phyloP scores from a whole-genome alignment of 2,113 vertebrate genomes.

The Hydrochoerus hydrochaeris region DNA sequence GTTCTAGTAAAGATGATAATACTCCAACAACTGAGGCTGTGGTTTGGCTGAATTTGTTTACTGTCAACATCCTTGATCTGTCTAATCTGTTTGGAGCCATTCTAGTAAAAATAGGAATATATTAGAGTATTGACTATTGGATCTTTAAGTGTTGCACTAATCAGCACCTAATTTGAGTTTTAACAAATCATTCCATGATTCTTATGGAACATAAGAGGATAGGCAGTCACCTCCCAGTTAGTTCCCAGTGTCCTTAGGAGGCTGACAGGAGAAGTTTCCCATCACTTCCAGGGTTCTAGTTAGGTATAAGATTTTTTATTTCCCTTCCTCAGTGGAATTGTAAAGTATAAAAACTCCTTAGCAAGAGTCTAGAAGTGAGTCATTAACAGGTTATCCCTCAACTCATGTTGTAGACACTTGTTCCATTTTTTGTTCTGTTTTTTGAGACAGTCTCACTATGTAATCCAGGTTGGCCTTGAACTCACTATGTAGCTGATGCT shows the following conservation, averaged over 20 bases:
- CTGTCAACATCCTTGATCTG: neutral
- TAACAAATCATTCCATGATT: neutral
- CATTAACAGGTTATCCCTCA: neutral
- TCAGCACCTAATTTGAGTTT: constrained; percentile 8
- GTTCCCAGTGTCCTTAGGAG: neutral
- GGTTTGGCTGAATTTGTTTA: constrained; percentile 24
- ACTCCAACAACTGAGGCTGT: neutral
- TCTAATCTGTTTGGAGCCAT: neutral
- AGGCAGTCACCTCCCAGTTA: neutral
- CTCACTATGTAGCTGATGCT: neutral
- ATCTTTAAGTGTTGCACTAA: constrained; percentile 3
- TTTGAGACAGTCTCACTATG: neutral
- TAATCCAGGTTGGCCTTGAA: neutral
- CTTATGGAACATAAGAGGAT: neutral
- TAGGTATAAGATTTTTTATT: neutral
- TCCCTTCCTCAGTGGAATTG: neutral
- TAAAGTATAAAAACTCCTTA: neutral
- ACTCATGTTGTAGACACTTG: neutral
- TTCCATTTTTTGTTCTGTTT: neutral
- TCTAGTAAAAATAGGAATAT: constrained; percentile 1
- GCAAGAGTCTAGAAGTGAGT: neutral
- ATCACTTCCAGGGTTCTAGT: neutral
- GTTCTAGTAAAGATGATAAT: neutral
- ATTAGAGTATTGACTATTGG: neutral
- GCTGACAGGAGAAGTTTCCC: neutral